phyloP scores from a whole-genome alignment of 2,113 vertebrate species.

The Microcebus jonahi region DNA sequence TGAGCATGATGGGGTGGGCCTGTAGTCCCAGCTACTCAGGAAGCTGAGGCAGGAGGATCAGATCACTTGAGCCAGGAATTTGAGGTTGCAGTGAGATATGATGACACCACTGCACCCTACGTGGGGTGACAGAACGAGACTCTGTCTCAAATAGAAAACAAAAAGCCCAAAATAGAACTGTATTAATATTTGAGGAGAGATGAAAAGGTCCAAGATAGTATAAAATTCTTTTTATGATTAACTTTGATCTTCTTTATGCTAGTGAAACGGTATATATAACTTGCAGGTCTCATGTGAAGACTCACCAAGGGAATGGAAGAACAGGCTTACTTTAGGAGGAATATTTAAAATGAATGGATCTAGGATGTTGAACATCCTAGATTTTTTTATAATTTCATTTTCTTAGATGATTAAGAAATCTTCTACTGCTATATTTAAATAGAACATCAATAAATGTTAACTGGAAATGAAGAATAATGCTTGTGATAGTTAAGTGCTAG shows the following conservation, averaged over 20 bases:
- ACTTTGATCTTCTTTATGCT: conserved; percentile 2
- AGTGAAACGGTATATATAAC: not conserved
- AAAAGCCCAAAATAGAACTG: not conserved
- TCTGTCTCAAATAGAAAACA: too few species aligned
- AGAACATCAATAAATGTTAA: not conserved
- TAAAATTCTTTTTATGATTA: not conserved
- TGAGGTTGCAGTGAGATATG: too few species aligned
- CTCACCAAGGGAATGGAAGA: not conserved
- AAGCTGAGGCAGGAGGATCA: too few species aligned
- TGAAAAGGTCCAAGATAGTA: not conserved
- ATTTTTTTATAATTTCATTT: conserved; percentile 26
- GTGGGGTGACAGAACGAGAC: too few species aligned
- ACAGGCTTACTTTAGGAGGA: not conserved
- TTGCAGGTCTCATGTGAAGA: not conserved
- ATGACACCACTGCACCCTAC: too few species aligned
- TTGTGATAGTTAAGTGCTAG: not conserved
- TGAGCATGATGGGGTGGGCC: too few species aligned
- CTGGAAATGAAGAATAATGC: not conserved
- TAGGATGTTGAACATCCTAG: not conserved
- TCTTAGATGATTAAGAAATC: not conserved
- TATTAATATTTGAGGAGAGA: conserved; percentile 3
- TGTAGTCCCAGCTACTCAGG: too few species aligned
- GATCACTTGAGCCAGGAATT: too few species aligned
- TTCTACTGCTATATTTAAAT: not conserved
- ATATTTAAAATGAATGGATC: not conserved